Percentiles rank a stretch among this genome's conserved stretches.
Evolutionary conservation across 2,113 vertebrate genomes (phyloP).

Genomic region (Alces alces): DNA sequence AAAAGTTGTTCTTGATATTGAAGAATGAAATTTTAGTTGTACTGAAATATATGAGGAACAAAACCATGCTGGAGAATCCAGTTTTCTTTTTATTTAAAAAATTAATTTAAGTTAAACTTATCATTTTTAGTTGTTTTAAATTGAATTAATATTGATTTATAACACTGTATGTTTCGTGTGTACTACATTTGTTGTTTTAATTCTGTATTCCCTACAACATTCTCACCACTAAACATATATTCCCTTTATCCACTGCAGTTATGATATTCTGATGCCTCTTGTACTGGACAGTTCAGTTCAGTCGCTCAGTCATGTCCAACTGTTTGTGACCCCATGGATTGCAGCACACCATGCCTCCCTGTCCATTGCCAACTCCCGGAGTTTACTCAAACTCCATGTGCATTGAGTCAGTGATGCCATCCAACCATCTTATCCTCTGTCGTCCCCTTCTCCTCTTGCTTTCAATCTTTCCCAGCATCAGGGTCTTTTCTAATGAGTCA

Average conservation of each 20-base stretch:
- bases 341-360: not conserved
- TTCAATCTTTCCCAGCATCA: not conserved
- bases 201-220: not conserved
- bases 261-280: not conserved
- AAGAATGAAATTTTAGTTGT: not conserved
- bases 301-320: rapidly evolving
- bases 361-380: not conserved
- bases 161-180: not conserved
- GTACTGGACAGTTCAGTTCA: not conserved
- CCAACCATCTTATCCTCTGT: not conserved
- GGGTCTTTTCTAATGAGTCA: not conserved
- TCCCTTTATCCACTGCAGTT: not conserved
- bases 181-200: not conserved
- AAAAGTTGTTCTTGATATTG: not conserved
- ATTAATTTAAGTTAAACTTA: not conserved
- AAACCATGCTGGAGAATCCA: not conserved
- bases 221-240: not conserved
- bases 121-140: not conserved
- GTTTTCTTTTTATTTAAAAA: not conserved
- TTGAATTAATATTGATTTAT: not conserved
- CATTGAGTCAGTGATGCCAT: not conserved
- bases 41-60: not conserved
- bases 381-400: not conserved
- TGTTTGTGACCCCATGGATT: not conserved
- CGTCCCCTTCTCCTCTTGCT: not conserved